Base-by-base conservation (phyloP, 2,113 vertebrate genomes). In the Phylloscopus whistleri region DNA sequence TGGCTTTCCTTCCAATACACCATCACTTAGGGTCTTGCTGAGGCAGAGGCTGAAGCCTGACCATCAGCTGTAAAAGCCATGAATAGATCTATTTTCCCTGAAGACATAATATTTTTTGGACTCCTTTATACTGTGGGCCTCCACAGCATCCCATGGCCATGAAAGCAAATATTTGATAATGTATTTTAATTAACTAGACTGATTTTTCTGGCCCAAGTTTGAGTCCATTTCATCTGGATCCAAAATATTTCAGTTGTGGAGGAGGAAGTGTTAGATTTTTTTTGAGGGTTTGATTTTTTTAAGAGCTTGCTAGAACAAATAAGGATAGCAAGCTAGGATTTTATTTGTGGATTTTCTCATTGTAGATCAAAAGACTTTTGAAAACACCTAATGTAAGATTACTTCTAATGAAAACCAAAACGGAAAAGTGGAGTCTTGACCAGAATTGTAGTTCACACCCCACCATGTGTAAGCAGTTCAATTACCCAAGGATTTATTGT, bases 321-420 rank as follows among this genome's bases (percentile, higher is more conserved):
- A 72, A 58, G n/a, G 53, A 52, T 52, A 62, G 6, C 9, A 80
- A 95, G 79, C 33, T 84, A 64, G 48, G 49, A 37, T 68, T 89
- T 89, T 90, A 75, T 56, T 53, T 64, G 80, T 69, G 21, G 24
- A 53, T 78, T 39, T 55, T 75, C 35, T 62, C 33, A 28, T 52
- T 92, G 82, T 66, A n/a, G 31, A 35, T 63, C 49, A 43, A 66
- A 84, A 83, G 2, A 23, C 28, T 90, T 41, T 68, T 88, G 28
- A 77, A 81, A 96, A 87, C 16, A 69, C 60, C 7, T 90, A 85
- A 69, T 51, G 26, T 56, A 66, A 68, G 74, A 77, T 20, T 64
- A 51, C 6, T 92, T 88, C 82, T 84, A 88, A 89, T n/a, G 22
- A 92, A 93, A 94, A 80, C 12, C 37, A 93, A 48, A 84, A 75